These are phyloP conservation scores for Myopa tessellatipennis DNA, from an alignment of 2,888 invertebrate genomes.

Conservation along the genomic window DNA sequence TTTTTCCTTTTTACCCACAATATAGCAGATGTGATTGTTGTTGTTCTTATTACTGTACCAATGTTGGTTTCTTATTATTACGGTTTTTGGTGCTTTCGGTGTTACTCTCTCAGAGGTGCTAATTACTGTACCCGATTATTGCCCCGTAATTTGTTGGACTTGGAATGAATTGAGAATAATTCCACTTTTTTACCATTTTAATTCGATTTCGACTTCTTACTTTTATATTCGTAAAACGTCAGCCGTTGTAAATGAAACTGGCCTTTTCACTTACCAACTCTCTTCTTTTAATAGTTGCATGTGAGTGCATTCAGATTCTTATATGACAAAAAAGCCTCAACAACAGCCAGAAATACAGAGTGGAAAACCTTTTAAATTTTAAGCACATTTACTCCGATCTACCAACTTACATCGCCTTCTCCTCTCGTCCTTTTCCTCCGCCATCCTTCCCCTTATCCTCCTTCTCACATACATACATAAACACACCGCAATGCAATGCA, in stretches of 20 bases:
- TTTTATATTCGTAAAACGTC: neutral
- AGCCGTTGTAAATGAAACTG: too few relatives aligned
- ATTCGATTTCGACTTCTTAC: neutral
- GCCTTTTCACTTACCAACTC: too few relatives aligned
- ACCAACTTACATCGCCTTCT: neutral
- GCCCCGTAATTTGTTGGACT: neutral
- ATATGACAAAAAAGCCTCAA: neutral
- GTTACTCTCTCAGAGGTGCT: too few relatives aligned
- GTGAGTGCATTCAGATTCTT: slow-evolving; percentile 1
- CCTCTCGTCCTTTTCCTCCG: too few relatives aligned
- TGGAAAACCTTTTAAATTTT: neutral
- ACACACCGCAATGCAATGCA: neutral
- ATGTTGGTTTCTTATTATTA: too few relatives aligned
- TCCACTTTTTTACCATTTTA: neutral
- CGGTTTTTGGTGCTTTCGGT: too few relatives aligned
- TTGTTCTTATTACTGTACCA: too few relatives aligned
- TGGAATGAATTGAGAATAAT: neutral
- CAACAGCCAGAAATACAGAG: neutral
- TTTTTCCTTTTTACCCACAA: too few relatives aligned
- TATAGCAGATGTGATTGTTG: too few relatives aligned
- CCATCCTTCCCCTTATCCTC: neutral
- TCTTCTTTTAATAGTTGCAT: too few relatives aligned
- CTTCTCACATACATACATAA: neutral
- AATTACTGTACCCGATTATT: neutral
- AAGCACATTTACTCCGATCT: too few relatives aligned